These are phyloP conservation scores for Acanthis flammea DNA, from an alignment of 2,797 vertebrate species.

Conservation along the genomic window DNA sequence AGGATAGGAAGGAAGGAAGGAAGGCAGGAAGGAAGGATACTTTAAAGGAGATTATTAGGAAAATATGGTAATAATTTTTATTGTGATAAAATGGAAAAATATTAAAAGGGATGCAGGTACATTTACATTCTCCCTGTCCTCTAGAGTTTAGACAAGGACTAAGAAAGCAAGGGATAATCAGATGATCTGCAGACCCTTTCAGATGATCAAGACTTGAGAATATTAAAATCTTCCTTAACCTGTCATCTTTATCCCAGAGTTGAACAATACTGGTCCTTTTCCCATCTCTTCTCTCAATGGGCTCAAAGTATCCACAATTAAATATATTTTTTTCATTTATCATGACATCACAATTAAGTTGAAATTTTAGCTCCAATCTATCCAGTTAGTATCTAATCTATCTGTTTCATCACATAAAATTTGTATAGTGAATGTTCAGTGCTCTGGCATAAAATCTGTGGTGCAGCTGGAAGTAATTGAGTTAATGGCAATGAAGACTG, in stretches of 20 bases:
- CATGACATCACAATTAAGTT: neutral
- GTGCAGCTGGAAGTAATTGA: neutral
- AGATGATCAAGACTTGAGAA: neutral
- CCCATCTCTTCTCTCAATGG: neutral
- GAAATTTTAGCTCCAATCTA: neutral
- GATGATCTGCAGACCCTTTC: neutral
- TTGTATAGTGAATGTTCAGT: neutral
- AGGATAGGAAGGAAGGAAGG: too few relatives aligned
- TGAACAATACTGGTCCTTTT: neutral
- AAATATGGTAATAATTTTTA: neutral
- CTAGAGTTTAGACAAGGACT: neutral
- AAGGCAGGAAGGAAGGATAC: neutral
- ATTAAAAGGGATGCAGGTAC: neutral
- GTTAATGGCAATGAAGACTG: neutral
- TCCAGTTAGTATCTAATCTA: neutral
- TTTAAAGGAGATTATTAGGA: neutral
- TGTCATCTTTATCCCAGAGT: neutral
- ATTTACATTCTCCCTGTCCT: neutral
- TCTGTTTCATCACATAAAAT: neutral
- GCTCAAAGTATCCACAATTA: neutral
- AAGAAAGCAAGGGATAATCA: neutral
- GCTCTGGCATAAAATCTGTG: neutral
- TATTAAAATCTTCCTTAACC: neutral
- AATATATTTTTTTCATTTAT: neutral
- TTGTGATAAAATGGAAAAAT: neutral